Evolutionary conservation across 2,888 invertebrate species (phyloP), one percentile per base, ranked within the genome.

Genomic region (Chorisops tibialis): DNA sequence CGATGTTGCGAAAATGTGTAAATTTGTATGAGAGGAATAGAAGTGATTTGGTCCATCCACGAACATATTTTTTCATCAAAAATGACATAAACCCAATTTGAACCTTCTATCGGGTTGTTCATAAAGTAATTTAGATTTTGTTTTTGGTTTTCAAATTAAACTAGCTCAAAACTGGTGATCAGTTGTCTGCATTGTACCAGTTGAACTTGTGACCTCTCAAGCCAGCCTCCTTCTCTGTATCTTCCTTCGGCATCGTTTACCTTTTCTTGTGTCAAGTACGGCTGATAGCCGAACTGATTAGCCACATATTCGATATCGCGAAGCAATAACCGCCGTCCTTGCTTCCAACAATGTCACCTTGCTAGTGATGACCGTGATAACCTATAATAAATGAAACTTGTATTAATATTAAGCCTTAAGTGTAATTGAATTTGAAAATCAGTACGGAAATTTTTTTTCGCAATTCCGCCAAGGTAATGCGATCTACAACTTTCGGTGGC

Each of bases 331-430:
- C 88, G 41, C 91, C 91, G 69, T 85, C 81, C 73, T 90, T 91
- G 14, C 82, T 81, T 12, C 90, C 91, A 69, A 84, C 85, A 11
- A 81, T 81, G 69, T 85, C 85, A 0, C 91, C 91, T 63, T 85
- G 85, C 74, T 91, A 91, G 65, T 85, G 84, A 72, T 91, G 91
- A 0, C 88, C 89, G 69, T 91, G 89, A 71, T 88, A 89, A 51
- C 87, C 88, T 7, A 30, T n/a, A n/a, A n/a, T n/a, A n/a, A n/a
- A n/a, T n/a, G n/a, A n/a, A n/a, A n/a, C n/a, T n/a, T n/a, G n/a
- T n/a, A n/a, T n/a, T n/a, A n/a, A n/a, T n/a, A n/a, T n/a, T n/a
- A n/a, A n/a, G n/a, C n/a, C n/a, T 54, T 89, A 82, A 0, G 88
- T 86, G 71, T 90, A 91, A 71, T 91, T 89, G 72, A 91, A 91